Evolutionary conservation across 2,797 vertebrate species (phyloP).

Genomic region (Choloepus didactylus): DNA sequence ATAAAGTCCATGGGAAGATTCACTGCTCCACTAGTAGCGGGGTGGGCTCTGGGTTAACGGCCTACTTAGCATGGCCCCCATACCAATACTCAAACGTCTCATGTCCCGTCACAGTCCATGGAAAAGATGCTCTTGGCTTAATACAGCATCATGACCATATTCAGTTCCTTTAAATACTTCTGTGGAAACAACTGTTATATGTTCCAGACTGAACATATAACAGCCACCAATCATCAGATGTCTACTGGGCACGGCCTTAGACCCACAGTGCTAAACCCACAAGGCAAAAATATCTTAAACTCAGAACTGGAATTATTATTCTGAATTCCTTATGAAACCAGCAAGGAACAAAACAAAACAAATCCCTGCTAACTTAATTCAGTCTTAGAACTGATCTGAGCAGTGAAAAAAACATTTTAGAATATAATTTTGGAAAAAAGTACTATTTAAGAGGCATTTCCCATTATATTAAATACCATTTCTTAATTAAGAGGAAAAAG

Average conservation of each 20-base stretch:
- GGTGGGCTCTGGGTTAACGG: accelerated
- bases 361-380: background rate
- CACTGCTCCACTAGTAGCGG: background rate
- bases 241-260: background rate
- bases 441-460: slow-evolving; percentile 24
- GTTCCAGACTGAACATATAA: background rate
- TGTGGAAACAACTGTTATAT: background rate
- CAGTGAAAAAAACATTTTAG: background rate
- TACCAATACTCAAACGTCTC: background rate
- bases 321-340: slow-evolving; percentile 31
- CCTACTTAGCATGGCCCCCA: background rate
- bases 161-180: background rate
- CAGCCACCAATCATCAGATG: background rate
- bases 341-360: slow-evolving; percentile 44
- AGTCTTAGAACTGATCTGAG: slow-evolving; percentile 16
- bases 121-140: slow-evolving; percentile 9
- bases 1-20: background rate
- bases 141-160: background rate
- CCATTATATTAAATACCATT: background rate
- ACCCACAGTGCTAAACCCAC: background rate
- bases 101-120: background rate
- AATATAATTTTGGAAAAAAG: slow-evolving; percentile 34
- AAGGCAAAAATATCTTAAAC: background rate
- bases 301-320: slow-evolving; percentile 44
- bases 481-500: slow-evolving; percentile 59